Base-by-base conservation (phyloP, 37 sponge, comb jelly and placozoan species). In the Tethya wilhelma region DNA sequence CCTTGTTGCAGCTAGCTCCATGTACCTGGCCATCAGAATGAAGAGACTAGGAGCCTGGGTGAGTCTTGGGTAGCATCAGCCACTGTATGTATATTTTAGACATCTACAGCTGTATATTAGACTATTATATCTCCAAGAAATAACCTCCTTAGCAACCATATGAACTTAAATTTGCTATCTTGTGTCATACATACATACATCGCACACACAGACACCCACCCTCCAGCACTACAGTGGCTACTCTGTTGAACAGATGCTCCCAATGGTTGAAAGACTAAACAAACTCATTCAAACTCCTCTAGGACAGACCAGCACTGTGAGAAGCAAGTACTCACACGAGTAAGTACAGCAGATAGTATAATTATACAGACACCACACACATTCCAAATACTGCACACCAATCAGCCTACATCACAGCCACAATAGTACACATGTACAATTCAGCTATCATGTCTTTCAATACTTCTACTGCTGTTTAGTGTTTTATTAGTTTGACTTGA, bases 321-420 rank as follows among this genome's bases (percentile, higher is more conserved):
- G 94, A 56, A 97, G 76, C 75, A 97, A 97, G 59, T 97, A 97
- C 64, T 92, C 95, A 8, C 98, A 97, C 46, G 81, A 79, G 93
- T 95, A 80, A 95, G 96, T 31, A n/a, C n/a, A n/a, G n/a, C n/a
- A n/a, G n/a, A 20, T 28, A 1, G 1, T 67, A n/a, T 9, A 29
- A 1, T 7, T 30, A 1, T 38, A 34, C n/a, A 68, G 38, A 39
- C 40, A 34, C 34, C 17, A 29, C 42, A n/a, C 34, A 68, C 9
- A 39, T 23, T 12, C 19, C 40, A 38, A 8, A 33, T 9, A 8
- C 17, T 36, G 42, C 12, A 17, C 34, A 33, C 11, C 34, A 17
- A n/a, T n/a, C n/a, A n/a, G n/a, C n/a, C n/a, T n/a, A n/a, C n/a
- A n/a, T n/a, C n/a, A n/a, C n/a, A n/a, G n/a, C n/a, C n/a, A n/a